phyloP scores from a whole-genome alignment of 1,140 invertebrate species.

The Sweltsa coloradensis region DNA sequence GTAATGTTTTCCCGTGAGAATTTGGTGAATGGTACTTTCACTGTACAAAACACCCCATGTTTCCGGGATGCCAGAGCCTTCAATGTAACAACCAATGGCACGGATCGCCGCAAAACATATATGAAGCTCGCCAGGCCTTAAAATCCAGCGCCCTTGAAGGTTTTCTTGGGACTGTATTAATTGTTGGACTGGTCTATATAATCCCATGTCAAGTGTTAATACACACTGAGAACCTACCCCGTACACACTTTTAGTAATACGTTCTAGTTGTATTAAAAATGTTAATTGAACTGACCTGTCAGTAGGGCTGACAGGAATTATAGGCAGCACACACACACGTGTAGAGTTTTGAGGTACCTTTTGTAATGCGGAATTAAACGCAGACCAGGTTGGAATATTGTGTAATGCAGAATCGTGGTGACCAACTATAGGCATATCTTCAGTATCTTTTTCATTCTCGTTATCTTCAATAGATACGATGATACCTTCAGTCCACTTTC shows the following conservation, averaged over 20 bases:
- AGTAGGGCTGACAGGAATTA: neutral
- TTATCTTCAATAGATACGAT: neutral
- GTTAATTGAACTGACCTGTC: slow-evolving; percentile 1
- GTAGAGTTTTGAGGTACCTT: neutral
- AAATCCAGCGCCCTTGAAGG: neutral
- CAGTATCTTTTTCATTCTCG: neutral
- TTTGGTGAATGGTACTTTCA: slow-evolving; percentile 2
- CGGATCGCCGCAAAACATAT: slow-evolving; percentile 1
- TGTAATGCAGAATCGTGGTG: neutral
- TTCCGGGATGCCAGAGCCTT: slow-evolving; percentile 7
- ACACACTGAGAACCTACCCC: neutral
- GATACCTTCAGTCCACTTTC: neutral
- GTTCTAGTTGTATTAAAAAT: slow-evolving; percentile 3
- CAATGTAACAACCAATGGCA: slow-evolving; percentile 3
- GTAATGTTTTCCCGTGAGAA: neutral
- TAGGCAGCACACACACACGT: neutral
- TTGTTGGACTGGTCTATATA: slow-evolving; percentile 1
- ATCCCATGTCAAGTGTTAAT: slow-evolving; percentile 1
- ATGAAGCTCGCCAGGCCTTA: slow-evolving; percentile 6
- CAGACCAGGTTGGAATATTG: neutral
- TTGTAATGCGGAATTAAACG: slow-evolving; percentile 3
- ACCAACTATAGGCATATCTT: neutral
- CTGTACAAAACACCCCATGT: neutral
- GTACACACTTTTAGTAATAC: slow-evolving; percentile 2
- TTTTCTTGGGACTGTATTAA: neutral